Base-by-base conservation (phyloP, 2,113 vertebrate species). In the Galbula dea region DNA sequence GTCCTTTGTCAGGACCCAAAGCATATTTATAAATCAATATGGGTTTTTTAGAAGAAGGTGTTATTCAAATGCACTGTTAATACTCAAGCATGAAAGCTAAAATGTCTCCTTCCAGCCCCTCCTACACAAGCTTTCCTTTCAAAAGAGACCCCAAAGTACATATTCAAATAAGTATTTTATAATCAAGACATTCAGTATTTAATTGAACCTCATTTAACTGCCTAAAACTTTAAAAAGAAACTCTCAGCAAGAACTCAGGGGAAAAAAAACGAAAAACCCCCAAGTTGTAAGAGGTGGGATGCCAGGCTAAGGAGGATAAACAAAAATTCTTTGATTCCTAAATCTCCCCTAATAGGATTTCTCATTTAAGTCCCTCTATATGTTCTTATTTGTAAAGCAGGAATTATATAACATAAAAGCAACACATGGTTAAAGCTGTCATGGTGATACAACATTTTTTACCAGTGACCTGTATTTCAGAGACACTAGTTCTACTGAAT, bases 351-450 rank as follows among this genome's bases (percentile, higher is more conserved):
- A 92, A 82, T 67, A 89, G 65, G 69, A 89, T 92, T 93, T 95
- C 82, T 86, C 20, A 32, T 90, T 91, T 87, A 87, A 95, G 61
- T 83, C 69, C 37, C 83, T 89, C 83, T 93, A 22, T 93, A 48
- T n/a, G 32, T 96, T 94, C 77, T 96, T 94, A 83, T 92, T 94
- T 81, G 88, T 94, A 81, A 97, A 93, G 86, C 54, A 79, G 73
- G 62, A 84, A 91, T 91, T 95, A 86, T 58, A 87, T 84, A 90
- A 89, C 41, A 81, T 91, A 66, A 91, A 94, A 96, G 80, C 36
- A 94, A 63, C 86, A 71, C 88, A 59, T 65, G 58, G 43, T 83
- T 92, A 83, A 96, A 71, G 46, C 94, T 95, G 93, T 84, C 71
- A 65, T 75, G 81, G 74, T 52, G 82, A 87, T 79, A 86, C 24